Evolutionary conservation across 2,888 invertebrate genomes (phyloP), one percentile per base, ranked within the genome.

Genomic region (Campopleginae sp.): DNA sequence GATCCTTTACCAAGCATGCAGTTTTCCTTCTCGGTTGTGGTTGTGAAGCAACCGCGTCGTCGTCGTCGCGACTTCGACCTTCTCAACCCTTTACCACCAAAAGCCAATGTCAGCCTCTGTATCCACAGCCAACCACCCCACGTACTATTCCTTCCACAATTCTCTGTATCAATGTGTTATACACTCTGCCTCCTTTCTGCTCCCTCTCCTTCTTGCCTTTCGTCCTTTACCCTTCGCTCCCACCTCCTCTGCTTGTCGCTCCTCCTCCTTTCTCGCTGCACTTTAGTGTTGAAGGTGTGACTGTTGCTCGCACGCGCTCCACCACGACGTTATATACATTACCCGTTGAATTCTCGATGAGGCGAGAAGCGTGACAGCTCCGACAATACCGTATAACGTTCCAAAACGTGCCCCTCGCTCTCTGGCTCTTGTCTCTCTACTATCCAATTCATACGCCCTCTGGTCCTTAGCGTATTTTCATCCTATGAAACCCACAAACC

Each of bases 271-370:
- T 27, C 46, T 33, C 27, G 58, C 42, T 78, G 66, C 77, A 72
- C 72, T 63, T 78, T 27, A 61, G 14, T 70, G 33, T 76, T 82
- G 72, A 86, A 85, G 80, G 83, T 65, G 72, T 72, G 80, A 71
- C 72, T 79, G 61, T 51, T 80, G 81, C 68, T 79, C 58, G 54
- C 79, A 78, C 82, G 72, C 54, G 66, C 27, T 38, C 65, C 54
- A 86, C 86, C 86, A 87, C 84, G 84, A 87, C 19, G 42, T 33
- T 77, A 71, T 77, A 71, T 86, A 85, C 84, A 82, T 85, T 87
- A 86, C 84, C 82, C 87, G 88, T 87, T 89, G 88, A 89, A 91
- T 91, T 89, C 86, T 80, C 86, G 86, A 86, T 88, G 82, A 87
- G 86, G 78, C 86, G 84, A 87, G 85, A 75, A 68, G 33, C 65